Evolutionary conservation across 2,113 vertebrate species (phyloP), one percentile per base, ranked within the genome.

Genomic region (Stomatorhinus ivindoensis): DNA sequence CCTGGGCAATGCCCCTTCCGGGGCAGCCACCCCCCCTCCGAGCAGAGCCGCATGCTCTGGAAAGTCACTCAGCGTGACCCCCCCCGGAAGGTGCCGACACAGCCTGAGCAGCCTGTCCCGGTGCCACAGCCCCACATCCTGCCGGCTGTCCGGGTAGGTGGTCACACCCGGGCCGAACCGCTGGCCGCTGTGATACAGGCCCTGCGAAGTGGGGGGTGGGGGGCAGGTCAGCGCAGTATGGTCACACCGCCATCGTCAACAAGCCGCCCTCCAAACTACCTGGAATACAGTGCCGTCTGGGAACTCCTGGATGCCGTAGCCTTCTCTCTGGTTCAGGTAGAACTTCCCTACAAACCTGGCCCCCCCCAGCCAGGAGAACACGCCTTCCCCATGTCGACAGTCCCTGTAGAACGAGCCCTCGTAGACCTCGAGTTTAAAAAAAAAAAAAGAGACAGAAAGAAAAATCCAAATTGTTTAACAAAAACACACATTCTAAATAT

Each of bases 101-200:
- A 98, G 69, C 90, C 93, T 95, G 19, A 97, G 80, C 76, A 98
- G 91, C n/a, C 93, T 93, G 17, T 95, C 87, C 0, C 93, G 90
- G 27, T 95, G 91, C 97, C 97, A 98, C 88, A 97, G 92, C 61
- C 97, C 97, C 35, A 97, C 95, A 3, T 97, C 97, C 92, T 97
- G 94, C 35, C 61, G 90, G 3, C 95, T 95, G 0, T 97, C 95
- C 0, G 93, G 91, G 90, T 97, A 94, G 1, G 91, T 96, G 80
- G 96, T 47, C 0, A 98, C 89, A 10, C 97, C 97, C 0, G 97
- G 98, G 61, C 97, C 97, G 7, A 97, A 96, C 42, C 96, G 95
- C n/a, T 95, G 89, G 87, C 96, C 96, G 0, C 89, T 89, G 39
- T 92, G 95, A 91, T 97, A 98, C 90, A 98, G 93, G 21, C 97